These are phyloP conservation scores for Neoniphon sammara DNA, from an alignment of 2,797 vertebrate species.

Conservation along the genomic window DNA sequence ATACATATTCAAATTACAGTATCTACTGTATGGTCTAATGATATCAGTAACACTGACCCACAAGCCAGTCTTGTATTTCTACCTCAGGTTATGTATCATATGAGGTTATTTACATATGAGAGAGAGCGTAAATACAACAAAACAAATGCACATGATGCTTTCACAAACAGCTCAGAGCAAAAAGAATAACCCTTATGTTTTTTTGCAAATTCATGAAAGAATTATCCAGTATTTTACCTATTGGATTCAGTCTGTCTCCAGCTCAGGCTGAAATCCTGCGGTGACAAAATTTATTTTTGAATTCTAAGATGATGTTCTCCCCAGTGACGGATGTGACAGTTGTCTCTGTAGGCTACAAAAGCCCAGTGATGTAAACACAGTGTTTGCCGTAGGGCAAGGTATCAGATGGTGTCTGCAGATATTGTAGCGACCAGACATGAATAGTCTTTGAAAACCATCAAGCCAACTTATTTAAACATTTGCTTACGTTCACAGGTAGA, in stretches of 20 bases:
- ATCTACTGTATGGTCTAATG: constrained; percentile 11
- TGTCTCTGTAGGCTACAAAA: constrained; percentile 40
- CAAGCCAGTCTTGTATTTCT: constrained; percentile 62
- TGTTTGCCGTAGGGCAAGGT: constrained; percentile 53
- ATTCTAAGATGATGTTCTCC: constrained; percentile 35
- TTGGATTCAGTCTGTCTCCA: constrained; percentile 26
- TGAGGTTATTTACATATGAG: constrained; percentile 61
- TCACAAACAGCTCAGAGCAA: constrained; percentile 32
- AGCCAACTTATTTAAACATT: constrained; percentile 48
- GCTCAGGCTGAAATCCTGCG: constrained; percentile 59
- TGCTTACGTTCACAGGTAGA: constrained; percentile 39
- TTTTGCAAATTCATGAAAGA: constrained; percentile 35
- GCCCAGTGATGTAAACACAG: constrained; percentile 57
- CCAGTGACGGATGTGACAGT: constrained; percentile 35
- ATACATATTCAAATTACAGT: constrained; percentile 13
- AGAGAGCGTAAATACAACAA: constrained; percentile 40
- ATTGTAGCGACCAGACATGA: constrained; percentile 39
- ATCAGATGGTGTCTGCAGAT: constrained; percentile 59
- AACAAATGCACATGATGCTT: constrained; percentile 29
- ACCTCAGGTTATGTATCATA: constrained; percentile 72
- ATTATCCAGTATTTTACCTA: constrained; percentile 19
- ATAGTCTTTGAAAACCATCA: constrained; percentile 65
- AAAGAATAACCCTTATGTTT: constrained; percentile 23
- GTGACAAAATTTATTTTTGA: constrained; percentile 34
- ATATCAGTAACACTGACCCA: constrained; percentile 41